phyloP scores from a whole-genome alignment of 2,797 vertebrate genomes.

The Erithacus rubecula region DNA sequence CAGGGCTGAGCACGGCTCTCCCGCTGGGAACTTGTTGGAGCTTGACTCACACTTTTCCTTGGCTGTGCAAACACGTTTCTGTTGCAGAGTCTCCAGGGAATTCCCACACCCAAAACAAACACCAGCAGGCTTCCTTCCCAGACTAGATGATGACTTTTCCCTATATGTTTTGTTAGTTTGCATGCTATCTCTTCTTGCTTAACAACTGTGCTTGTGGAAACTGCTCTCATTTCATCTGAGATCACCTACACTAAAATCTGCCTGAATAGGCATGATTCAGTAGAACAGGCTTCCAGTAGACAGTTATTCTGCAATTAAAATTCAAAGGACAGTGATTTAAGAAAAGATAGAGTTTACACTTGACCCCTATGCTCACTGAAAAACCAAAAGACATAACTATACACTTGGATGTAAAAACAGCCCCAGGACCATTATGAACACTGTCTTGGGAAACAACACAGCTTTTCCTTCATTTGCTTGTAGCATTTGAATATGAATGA shows the following conservation, averaged over 20 bases:
- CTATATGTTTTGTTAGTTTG: background rate
- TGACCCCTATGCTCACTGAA: background rate
- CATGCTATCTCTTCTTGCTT: background rate
- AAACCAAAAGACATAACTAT: accelerated
- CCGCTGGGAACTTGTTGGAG: background rate
- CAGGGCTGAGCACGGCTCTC: accelerated
- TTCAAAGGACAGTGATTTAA: background rate
- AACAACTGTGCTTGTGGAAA: background rate
- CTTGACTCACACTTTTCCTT: background rate
- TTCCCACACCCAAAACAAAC: background rate
- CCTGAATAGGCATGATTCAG: background rate
- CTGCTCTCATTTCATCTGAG: background rate
- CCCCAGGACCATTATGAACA: background rate
- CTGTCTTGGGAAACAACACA: background rate
- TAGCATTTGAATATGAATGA: background rate
- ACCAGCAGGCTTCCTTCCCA: background rate
- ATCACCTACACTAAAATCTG: background rate
- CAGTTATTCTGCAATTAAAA: background rate
- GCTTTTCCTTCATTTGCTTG: background rate
- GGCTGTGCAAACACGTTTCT: background rate
- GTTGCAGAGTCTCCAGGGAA: background rate
- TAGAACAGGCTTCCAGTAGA: background rate
- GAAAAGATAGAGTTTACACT: background rate
- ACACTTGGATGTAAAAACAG: background rate
- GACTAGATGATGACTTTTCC: background rate